These are phyloP conservation scores for Antheraea assamensis DNA, from an alignment of 2,888 invertebrate species.

Conservation along the genomic window DNA sequence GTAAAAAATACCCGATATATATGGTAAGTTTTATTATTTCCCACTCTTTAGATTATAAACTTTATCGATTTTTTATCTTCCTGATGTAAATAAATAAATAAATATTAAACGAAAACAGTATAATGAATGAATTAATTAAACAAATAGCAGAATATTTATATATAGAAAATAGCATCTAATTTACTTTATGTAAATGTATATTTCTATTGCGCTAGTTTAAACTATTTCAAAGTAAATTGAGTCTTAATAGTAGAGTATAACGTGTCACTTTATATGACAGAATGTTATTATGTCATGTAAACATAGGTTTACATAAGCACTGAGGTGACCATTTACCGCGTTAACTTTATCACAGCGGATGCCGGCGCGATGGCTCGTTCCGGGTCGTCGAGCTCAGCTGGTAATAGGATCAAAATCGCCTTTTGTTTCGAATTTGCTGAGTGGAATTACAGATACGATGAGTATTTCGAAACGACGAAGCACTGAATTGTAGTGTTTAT, in stretches of 20 bases:
- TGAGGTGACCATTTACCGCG: slow-evolving; percentile 34
- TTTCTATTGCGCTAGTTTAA: no score
- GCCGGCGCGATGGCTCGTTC: slow-evolving; percentile 39
- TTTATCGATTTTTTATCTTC: no score
- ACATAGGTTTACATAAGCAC: slow-evolving; percentile 24
- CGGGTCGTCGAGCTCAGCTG: slow-evolving; percentile 37
- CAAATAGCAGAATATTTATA: no score
- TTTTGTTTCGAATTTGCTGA: slow-evolving; percentile 44
- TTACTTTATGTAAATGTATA: no score
- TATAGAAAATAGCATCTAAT: no score
- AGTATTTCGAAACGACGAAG: slow-evolving; percentile 27
- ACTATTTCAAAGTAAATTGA: not conserved
- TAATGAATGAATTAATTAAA: no score
- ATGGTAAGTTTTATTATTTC: no score
- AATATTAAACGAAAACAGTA: no score
- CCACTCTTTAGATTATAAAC: no score
- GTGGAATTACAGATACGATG: slow-evolving; percentile 33
- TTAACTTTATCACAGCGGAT: slow-evolving; percentile 35
- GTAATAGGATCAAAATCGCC: slow-evolving; percentile 45
- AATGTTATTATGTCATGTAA: slow-evolving; percentile 3
- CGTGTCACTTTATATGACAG: not conserved
- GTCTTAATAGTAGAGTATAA: not conserved
- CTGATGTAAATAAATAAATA: no score
- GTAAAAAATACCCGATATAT: no score
- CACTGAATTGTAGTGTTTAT: slow-evolving; percentile 2